These are phyloP conservation scores for Carettochelys insculpta DNA, from an alignment of 2,113 vertebrate species.

Conservation along the genomic window DNA sequence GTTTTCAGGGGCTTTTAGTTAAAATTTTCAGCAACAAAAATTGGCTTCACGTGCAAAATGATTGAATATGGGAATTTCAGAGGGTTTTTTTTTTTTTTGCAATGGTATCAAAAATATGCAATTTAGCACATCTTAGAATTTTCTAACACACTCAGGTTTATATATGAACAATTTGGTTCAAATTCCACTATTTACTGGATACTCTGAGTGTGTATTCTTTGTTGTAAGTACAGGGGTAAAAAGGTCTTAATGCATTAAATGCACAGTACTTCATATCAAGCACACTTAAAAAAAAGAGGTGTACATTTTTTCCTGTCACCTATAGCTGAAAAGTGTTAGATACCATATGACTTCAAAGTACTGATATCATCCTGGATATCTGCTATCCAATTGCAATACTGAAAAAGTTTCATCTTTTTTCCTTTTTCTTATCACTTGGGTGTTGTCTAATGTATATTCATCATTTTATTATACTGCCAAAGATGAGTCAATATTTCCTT, in stretches of 20 bases:
- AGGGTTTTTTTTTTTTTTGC: background rate
- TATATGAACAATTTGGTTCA: background rate
- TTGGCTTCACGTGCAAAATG: background rate
- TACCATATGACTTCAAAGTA: background rate
- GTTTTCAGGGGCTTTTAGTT: background rate
- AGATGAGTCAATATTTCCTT: background rate
- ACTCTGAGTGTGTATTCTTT: background rate
- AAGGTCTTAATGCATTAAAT: background rate
- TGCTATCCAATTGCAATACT: accelerated
- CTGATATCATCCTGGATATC: background rate
- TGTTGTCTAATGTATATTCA: background rate
- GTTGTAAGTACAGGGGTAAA: background rate
- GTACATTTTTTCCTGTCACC: background rate
- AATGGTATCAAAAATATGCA: background rate
- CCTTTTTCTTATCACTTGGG: background rate
- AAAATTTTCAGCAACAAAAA: background rate
- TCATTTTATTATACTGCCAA: background rate
- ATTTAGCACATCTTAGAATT: background rate
- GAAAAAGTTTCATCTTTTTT: background rate
- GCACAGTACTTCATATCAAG: background rate
- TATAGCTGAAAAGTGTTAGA: background rate
- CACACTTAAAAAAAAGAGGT: background rate
- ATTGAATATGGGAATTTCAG: background rate
- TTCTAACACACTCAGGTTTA: background rate
- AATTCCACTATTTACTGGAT: background rate